Evolutionary conservation across 2,113 vertebrate species (phyloP).

Genomic region (Eulemur rufifrons): DNA sequence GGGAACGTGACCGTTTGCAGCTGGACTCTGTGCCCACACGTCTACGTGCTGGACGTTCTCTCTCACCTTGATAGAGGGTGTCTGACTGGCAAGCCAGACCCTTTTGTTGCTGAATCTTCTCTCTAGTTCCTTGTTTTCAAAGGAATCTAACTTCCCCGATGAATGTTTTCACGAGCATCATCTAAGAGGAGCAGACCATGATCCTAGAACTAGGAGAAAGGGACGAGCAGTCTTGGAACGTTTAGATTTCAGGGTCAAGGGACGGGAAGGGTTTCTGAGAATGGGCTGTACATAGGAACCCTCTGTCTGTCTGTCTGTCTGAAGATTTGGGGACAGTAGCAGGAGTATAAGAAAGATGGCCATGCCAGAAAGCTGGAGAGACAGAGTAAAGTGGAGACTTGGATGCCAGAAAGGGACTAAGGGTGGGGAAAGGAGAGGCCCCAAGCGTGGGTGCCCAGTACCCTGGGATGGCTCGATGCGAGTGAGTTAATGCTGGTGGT

Average conservation of each 20-base stretch:
- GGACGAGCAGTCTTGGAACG: neutral
- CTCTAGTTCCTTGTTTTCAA: neutral
- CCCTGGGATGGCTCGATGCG: neutral
- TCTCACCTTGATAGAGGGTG: neutral
- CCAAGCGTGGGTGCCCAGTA: rapidly evolving
- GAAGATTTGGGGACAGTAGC: neutral
- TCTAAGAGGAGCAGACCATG: neutral
- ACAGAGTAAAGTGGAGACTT: neutral
- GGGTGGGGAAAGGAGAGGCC: neutral
- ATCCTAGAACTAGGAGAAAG: neutral
- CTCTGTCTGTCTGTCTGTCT: neutral
- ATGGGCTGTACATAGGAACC: neutral
- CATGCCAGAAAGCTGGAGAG: neutral
- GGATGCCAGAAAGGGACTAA: neutral
- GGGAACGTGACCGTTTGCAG: neutral
- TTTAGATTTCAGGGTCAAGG: slow-evolving; percentile 37
- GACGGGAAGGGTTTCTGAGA: neutral
- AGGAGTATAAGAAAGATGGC: neutral
- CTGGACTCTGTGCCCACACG: neutral
- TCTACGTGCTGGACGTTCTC: neutral
- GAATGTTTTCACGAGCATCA: neutral
- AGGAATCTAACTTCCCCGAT: slow-evolving; percentile 38
- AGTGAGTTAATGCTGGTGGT: neutral
- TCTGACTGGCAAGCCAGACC: neutral
- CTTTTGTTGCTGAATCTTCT: neutral